A percentile compares a stretch with the other conserved stretches of the same genome.
Evolutionary conservation across 2,797 vertebrate genomes (phyloP).

Genomic region (Pterois miles): DNA sequence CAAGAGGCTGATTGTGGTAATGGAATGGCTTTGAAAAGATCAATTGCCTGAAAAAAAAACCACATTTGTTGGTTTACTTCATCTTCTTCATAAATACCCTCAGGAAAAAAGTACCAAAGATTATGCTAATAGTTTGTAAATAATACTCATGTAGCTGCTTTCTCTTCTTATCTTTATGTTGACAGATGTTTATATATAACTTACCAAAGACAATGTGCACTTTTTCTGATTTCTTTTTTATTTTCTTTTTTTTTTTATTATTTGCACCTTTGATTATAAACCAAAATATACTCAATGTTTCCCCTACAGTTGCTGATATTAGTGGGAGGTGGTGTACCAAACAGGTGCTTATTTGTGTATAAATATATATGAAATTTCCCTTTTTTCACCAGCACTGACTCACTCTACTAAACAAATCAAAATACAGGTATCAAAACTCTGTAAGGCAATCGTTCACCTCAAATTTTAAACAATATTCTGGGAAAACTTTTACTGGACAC

Average conservation of each 20-base stretch:
- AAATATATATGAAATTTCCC: background rate
- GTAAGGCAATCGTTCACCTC: background rate
- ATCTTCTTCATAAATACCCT: conserved; percentile 10
- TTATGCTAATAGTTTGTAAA: conserved; percentile 47
- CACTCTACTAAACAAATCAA: conserved; percentile 1
- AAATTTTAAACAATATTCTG: background rate
- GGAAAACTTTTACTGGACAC: background rate
- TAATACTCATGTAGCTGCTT: conserved; percentile 34
- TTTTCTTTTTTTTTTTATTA: no score
- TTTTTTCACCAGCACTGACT: conserved; percentile 1
- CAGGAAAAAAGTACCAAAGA: conserved; percentile 54
- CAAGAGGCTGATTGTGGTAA: background rate
- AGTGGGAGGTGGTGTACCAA: background rate
- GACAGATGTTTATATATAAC: conserved; percentile 31
- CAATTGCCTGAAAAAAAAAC: background rate
- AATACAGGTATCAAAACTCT: background rate
- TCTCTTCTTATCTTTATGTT: conserved; percentile 20
- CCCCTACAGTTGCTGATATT: background rate
- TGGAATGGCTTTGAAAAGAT: conserved; percentile 2
- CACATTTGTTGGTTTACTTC: background rate
- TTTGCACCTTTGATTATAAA: conserved; percentile 15
- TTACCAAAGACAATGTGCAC: conserved; percentile 51
- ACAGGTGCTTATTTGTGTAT: conserved; percentile 8
- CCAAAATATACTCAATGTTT: conserved; percentile 40
- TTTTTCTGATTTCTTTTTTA: conserved; percentile 12